Conservation (phyloP, 2,797 vertebrate genomes). For the Cygnus olor region DNA sequence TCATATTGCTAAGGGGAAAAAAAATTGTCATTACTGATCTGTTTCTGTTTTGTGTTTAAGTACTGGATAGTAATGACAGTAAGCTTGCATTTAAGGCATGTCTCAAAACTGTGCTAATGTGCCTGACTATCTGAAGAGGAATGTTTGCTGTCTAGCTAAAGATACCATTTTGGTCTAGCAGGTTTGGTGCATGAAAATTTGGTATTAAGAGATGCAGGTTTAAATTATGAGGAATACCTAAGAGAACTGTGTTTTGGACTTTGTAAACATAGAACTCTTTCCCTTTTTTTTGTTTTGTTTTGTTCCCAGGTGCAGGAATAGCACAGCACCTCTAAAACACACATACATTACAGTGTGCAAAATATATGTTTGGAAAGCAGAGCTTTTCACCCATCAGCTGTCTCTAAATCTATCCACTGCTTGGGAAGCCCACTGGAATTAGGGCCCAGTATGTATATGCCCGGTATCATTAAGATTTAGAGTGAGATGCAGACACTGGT, state of each 20-base stretch:
- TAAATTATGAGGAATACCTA: neutral
- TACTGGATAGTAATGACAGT: neutral
- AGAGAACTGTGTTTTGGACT: neutral
- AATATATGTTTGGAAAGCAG: neutral
- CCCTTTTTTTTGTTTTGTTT: neutral
- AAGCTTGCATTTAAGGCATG: neutral
- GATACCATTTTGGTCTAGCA: neutral
- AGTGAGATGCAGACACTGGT: neutral
- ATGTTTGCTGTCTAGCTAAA: neutral
- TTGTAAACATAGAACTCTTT: neutral
- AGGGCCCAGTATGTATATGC: neutral
- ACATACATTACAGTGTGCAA: neutral
- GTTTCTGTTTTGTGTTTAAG: neutral
- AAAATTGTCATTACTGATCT: neutral
- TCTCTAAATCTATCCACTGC: neutral
- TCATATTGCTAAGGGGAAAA: neutral
- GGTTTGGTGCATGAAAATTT: neutral
- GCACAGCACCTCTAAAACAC: neutral
- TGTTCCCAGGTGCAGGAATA: neutral
- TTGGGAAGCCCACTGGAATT: neutral
- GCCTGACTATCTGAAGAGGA: neutral
- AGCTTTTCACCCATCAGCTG: neutral
- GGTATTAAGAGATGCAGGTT: neutral
- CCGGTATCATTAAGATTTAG: neutral
- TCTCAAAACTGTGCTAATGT: neutral